These are phyloP conservation scores for Centruroides vittatus DNA, from an alignment of 1,140 invertebrate genomes.

Conservation along the genomic window DNA sequence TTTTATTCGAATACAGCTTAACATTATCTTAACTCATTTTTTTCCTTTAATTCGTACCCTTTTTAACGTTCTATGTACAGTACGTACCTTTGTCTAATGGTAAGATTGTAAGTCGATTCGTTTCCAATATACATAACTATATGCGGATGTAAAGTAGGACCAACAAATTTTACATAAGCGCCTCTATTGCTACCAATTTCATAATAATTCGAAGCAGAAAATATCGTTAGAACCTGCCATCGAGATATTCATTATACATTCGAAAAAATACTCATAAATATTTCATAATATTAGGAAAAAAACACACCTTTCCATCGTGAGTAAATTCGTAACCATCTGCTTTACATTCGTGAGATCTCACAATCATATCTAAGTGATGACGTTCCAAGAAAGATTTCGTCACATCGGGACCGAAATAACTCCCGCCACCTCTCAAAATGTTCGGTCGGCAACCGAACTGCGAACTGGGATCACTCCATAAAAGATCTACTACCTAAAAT, in stretches of 20 bases:
- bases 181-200: slow-evolving; percentile 82
- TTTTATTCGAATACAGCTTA: slow-evolving; percentile 2
- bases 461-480: slow-evolving; percentile 80
- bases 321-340: slow-evolving; percentile 72
- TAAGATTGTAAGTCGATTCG: slow-evolving; percentile 41
- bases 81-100: slow-evolving; percentile 52
- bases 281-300: background rate
- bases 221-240: slow-evolving; percentile 69
- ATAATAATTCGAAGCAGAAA: slow-evolving; percentile 90
- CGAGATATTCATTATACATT: slow-evolving; percentile 5
- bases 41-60: no score
- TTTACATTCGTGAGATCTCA: slow-evolving; percentile 86
- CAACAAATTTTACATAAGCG: slow-evolving; percentile 61
- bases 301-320: slow-evolving; percentile 57
- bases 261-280: background rate
- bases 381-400: slow-evolving; percentile 57
- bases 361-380: slow-evolving; percentile 56
- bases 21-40: no score
- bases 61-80: background rate
- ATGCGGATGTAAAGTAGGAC: slow-evolving; percentile 52
- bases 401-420: slow-evolving; percentile 79
- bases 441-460: slow-evolving; percentile 53
- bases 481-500: slow-evolving; percentile 61
- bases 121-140: slow-evolving; percentile 69
- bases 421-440: slow-evolving; percentile 69